Conservation (phyloP, 2,113 vertebrate species). For the Puffinus mauretanicus region DNA sequence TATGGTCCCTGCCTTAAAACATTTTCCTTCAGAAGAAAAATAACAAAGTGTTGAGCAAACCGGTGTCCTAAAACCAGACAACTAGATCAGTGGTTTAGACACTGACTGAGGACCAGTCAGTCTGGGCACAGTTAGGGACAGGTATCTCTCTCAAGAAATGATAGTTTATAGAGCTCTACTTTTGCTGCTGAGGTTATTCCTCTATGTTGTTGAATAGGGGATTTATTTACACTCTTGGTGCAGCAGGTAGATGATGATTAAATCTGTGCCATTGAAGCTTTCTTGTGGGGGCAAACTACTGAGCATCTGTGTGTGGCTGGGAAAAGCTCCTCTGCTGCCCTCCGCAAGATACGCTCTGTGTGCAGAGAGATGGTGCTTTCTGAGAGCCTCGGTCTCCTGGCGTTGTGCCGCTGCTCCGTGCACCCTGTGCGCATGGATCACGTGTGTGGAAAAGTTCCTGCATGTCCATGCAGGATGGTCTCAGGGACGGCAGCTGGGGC, state of each 20-base stretch:
- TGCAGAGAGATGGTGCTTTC: neutral
- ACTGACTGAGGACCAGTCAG: neutral
- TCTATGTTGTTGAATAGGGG: neutral
- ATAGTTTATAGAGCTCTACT: neutral
- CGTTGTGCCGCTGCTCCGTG: fast-evolving
- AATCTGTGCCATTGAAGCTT: neutral
- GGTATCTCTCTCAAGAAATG: neutral
- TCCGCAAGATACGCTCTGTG: neutral
- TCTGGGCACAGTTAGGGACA: no score
- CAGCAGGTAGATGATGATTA: neutral
- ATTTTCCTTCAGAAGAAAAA: neutral
- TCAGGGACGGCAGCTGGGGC: neutral
- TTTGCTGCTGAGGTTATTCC: neutral
- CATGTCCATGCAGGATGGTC: neutral
- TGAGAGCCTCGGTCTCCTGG: fast-evolving
- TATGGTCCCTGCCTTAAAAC: neutral
- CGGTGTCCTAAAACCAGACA: neutral
- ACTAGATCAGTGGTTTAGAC: neutral
- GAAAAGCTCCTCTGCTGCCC: neutral
- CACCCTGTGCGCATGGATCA: neutral
- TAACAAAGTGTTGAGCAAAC: neutral
- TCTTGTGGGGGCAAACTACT: neutral
- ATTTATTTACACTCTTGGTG: neutral
- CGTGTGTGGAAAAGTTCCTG: neutral
- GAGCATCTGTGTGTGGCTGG: neutral